Conservation (phyloP, 2,113 vertebrate species). For the Toxostoma redivivum region DNA sequence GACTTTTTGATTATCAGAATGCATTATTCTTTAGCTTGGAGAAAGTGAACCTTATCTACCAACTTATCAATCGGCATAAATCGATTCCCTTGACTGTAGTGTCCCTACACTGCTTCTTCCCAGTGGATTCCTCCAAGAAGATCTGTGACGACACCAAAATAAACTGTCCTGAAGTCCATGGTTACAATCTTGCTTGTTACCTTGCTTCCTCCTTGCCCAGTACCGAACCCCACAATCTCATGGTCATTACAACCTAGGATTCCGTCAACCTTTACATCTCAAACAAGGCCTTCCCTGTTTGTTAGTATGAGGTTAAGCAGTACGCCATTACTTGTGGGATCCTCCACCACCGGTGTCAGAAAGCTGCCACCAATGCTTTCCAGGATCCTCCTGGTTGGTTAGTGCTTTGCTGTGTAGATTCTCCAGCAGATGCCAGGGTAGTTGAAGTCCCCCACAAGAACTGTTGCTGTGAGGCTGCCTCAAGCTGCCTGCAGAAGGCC, state of each 20-base stretch:
- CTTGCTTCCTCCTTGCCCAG: background rate
- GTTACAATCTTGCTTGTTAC: background rate
- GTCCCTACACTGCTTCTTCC: background rate
- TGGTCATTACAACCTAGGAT: too few relatives aligned
- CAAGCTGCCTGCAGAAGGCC: background rate
- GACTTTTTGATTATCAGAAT: background rate
- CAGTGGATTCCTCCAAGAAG: background rate
- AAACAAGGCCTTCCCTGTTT: too few relatives aligned
- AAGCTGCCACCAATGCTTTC: background rate
- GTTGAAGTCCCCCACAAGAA: background rate
- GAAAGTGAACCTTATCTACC: background rate
- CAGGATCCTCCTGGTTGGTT: background rate
- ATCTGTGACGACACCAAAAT: rapidly evolving
- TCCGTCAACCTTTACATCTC: background rate
- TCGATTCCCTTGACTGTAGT: background rate
- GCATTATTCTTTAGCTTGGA: background rate
- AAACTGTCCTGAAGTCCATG: background rate
- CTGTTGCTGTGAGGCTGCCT: background rate
- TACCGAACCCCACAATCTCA: background rate
- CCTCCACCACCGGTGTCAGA: background rate
- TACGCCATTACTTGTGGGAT: background rate
- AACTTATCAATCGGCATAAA: background rate
- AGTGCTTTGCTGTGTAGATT: background rate
- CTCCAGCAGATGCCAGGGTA: background rate
- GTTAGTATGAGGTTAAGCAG: background rate